Conservation (phyloP, 2,113 vertebrate species). For the sheep (Ovis aries) region DNA sequence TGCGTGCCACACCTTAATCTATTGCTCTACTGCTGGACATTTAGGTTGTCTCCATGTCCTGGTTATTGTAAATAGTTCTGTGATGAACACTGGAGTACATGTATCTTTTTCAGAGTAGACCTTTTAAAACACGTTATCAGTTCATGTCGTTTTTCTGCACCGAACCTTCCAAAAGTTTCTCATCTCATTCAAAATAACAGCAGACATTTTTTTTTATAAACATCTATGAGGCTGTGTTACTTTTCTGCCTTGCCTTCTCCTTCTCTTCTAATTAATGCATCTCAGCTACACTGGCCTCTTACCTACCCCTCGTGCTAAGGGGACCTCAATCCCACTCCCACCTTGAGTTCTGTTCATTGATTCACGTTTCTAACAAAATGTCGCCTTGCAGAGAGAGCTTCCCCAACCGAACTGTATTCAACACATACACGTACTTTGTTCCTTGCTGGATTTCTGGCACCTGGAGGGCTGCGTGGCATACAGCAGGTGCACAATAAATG, state of each 20-base stretch:
- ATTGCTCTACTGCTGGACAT: not conserved
- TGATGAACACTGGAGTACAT: not conserved
- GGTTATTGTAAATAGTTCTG: not conserved
- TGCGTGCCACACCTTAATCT: not conserved
- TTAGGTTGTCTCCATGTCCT: not conserved
- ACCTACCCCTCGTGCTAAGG: not conserved
- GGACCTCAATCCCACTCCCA: not conserved
- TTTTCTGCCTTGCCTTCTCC: not conserved
- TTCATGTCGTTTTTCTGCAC: not conserved
- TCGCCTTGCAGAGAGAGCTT: not conserved
- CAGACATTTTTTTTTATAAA: not conserved
- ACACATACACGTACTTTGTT: not conserved
- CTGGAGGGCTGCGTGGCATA: not conserved
- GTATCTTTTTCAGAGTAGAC: not conserved
- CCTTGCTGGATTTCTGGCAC: not conserved
- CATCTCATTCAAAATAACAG: not conserved
- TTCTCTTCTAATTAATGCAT: not conserved
- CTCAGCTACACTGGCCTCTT: not conserved
- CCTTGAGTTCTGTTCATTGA: not conserved
- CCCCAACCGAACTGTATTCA: not conserved
- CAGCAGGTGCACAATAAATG: not conserved
- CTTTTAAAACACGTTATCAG: not conserved
- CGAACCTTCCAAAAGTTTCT: not conserved
- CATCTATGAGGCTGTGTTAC: not conserved
- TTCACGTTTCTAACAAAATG: not conserved